Evolutionary conservation across 2,113 vertebrate genomes (phyloP).

Genomic region (Empidonax traillii): DNA sequence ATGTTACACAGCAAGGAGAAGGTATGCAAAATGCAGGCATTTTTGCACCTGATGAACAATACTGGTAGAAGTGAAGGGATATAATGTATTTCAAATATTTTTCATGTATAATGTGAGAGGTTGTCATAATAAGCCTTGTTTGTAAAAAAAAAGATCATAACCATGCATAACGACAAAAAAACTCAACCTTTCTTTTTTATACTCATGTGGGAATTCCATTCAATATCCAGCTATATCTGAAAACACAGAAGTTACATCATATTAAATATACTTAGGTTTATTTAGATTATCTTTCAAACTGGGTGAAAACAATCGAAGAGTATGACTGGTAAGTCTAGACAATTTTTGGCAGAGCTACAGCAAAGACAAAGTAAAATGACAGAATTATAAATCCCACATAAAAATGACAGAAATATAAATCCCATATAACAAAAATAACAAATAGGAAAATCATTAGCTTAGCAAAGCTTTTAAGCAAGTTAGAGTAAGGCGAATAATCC

Average conservation of each 20-base stretch:
- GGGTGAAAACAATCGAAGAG: not conserved
- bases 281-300: not conserved
- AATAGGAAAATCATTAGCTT: not conserved
- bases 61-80: not conserved
- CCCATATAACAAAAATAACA: not conserved
- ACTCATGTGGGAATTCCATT: not conserved
- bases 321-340: not conserved
- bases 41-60: not conserved
- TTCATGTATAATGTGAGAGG: not conserved
- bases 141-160: not conserved
- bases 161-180: not conserved
- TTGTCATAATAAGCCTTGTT: not conserved
- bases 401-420: not conserved
- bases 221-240: not conserved
- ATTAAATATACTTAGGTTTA: not conserved
- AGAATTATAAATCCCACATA: not conserved
- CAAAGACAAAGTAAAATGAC: not conserved
- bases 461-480: not conserved
- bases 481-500: not conserved
- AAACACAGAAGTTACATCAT: not conserved
- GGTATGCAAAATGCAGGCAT: not conserved
- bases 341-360: not conserved
- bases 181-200: not conserved
- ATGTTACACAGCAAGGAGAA: not conserved
- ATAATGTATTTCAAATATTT: not conserved